phyloP scores from a whole-genome alignment of 1,140 invertebrate species.

The Tetramorium parvispinum region DNA sequence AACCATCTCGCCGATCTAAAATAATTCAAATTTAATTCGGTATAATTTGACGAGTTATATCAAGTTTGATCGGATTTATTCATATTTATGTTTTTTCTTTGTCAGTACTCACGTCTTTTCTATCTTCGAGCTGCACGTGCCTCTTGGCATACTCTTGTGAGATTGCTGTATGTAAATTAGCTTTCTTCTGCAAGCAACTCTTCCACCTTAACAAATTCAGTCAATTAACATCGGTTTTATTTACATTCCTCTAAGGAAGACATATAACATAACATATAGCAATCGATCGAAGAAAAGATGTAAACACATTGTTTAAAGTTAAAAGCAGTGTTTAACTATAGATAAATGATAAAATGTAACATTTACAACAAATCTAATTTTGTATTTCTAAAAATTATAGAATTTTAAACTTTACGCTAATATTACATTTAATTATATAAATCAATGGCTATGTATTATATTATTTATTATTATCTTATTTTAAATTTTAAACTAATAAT shows the following conservation, averaged over 20 bases:
- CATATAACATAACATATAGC: neutral
- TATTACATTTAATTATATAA: no score
- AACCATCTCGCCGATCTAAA: neutral
- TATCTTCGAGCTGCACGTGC: neutral
- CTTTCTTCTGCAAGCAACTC: neutral
- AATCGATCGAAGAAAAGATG: neutral
- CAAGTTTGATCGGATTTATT: neutral
- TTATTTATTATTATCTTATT: no score
- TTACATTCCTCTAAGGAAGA: neutral
- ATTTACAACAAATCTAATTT: neutral
- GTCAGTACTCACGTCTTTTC: neutral
- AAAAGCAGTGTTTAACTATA: neutral
- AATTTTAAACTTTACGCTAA: neutral
- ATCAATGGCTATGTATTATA: no score
- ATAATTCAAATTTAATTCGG: no score
- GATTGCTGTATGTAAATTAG: conserved; percentile 7
- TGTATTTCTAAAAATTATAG: neutral
- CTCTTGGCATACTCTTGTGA: neutral
- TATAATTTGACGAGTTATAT: neutral
- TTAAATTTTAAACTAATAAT: no score
- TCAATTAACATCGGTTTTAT: neutral
- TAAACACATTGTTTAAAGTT: neutral
- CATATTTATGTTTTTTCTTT: neutral
- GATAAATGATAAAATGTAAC: neutral
- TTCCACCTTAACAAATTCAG: neutral